Evolutionary conservation across 2,113 vertebrate genomes (phyloP), one percentile per base, ranked within the genome.

Genomic region (Ornithorhynchus anatinus): DNA sequence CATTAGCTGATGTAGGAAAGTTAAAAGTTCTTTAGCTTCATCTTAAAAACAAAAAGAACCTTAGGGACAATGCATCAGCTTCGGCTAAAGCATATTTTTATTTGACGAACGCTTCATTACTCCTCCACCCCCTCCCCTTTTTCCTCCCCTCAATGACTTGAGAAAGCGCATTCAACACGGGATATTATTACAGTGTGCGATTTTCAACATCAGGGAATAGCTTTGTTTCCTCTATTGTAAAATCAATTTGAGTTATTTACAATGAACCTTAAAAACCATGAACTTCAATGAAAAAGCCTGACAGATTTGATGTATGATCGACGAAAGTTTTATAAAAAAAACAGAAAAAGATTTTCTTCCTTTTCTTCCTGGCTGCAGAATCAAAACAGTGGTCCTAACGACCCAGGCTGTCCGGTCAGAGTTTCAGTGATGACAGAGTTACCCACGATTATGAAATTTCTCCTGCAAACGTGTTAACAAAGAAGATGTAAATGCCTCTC

Each of bases 401-500:
- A 31, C 75, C 20, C 38, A 40, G 58, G 74, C 64, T 33, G 66
- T 58, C 86, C 88, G 90, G 84, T 87, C 58, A 58, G 77, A 84
- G 69, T 53, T 80, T 69, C 75, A 59, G 32, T 84, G 72, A 64
- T 74, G 84, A 88, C 75, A 82, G 76, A 32, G 44, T 84, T 89
- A 54, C 74, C 80, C 66, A 73, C 80, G 91, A 85, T 90, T 81
- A 85, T 78, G 80, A 93, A 89, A 90, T 91, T 90, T 88, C 92
- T 82, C 59, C 90, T 88, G 89, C 87, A 92, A 91, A 86, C 85
- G 70, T 53, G 57, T 84, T 88, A 80, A 94, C 93, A 94, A 93
- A 93, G 69, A 86, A 88, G 87, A 92, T 94, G 93, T 92, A 92
- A 93, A 93, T 92, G 89, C 90, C 93, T 91, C 88, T 85, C 81